Evolutionary conservation across 2,888 invertebrate genomes (phyloP), one percentile per base, ranked within the genome.

Genomic region (Polyommatus iphigenia): DNA sequence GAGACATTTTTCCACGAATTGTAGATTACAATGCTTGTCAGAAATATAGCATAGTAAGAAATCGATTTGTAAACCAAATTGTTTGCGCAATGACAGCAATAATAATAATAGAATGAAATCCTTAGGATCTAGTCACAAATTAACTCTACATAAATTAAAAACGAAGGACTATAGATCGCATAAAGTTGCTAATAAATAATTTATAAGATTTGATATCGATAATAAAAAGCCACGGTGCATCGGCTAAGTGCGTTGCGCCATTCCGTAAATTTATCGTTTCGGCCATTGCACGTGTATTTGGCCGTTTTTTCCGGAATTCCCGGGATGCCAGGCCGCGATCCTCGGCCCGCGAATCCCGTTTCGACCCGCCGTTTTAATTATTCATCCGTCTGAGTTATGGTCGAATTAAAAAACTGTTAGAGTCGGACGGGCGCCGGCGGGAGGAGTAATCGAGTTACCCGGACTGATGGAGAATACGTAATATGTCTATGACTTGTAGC

Each of bases 381-480:
- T 94, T 94, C 94, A 94, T 92, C 88, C 88, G 86, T 88, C 88
- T 94, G 94, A 94, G 94, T 94, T 94, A 94, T 94, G 94, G 93
- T 91, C 92, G 93, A 94, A 94, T 94, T 94, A 94, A 94, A 94
- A 94, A 94, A 94, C 94, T 94, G 94, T 94, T 93, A 93, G 92
- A 93, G 91, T 91, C 90, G 90, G 90, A 89, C 90, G 89, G 90
- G 90, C 90, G 90, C 91, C 90, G 90, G 86, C 89, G 90, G 90
- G 91, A 86, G 84, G 90, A 62, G 67, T 94, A 93, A 94, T 93
- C 90, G 88, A 91, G 90, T 93, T 93, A 93, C 89, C 88, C 87
- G 87, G 87, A 91, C 86, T 89, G 91, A 90, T 92, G 90, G 89
- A 90, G 92, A 92, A 93, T 92, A 89, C 89, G 85, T 91, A 91